Base-by-base conservation (phyloP, 1,140 invertebrate species). In the Samia ricini region DNA sequence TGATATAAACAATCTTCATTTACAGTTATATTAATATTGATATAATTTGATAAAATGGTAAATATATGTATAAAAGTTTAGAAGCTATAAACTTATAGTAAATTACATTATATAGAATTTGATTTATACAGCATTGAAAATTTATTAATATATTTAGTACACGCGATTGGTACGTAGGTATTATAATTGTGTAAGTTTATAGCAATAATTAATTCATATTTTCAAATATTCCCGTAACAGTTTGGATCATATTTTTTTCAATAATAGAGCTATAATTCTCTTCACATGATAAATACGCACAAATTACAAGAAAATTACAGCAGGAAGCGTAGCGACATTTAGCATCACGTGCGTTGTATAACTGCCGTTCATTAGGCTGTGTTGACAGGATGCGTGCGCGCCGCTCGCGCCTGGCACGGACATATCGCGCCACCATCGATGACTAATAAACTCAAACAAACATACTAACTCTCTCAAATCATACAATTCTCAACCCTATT, bases 401-500 rank as follows among this genome's bases (percentile, higher is more conserved):
- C 84, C 79, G 83, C 69, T 69, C 83, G 87, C 79, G 84, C 83
- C 87, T 76, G 87, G 85, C 74, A 89, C 86, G 74, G 77, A 59
- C 77, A 72, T 87, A 88, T 89, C 84, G 84, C 79, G 71, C 79
- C 87, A 85, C 84, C 87, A 89, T 87, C 87, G 87, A 89, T 89
- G 87, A 89, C 84, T 89, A 89, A 89, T 88, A 86, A 81, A 85
- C 83, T 74, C 56, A 50, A 21, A 60, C 66, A 18, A 63, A 22
- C 19, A 50, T 67, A 60, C 23, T 8, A 49, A 20, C 24, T 50
- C 63, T 26, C 36, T 7, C 8, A 2, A 60, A 50, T 59, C 29
- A 21, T 26, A 19, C 51, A 42, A n/a, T 36, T 57, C 20, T 21
- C 33, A 36, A 36, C 56, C 6, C n/a, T 49, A 50, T 22, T 20